Percentiles rank a stretch among this genome's conserved stretches.
Evolutionary conservation across 2,797 vertebrate genomes (phyloP).

Genomic region (Anas bahamensis): DNA sequence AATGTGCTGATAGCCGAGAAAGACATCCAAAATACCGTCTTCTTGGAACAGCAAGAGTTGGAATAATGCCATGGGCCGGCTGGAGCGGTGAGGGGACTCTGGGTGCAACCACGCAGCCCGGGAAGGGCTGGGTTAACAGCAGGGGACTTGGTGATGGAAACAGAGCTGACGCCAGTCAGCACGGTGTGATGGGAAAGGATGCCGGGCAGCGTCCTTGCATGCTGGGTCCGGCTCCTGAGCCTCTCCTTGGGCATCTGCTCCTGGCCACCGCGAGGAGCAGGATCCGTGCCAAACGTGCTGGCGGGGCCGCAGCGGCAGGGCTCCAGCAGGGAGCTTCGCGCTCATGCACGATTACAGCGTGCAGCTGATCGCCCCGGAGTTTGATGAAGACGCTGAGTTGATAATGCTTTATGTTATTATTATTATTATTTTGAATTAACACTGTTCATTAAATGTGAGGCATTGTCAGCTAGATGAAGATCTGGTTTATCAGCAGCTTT

Average conservation of each 20-base stretch:
- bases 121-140: constrained; percentile 46
- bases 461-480: not conserved
- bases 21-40: not conserved
- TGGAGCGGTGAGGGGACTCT: not conserved
- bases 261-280: not conserved
- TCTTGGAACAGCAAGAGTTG: not conserved
- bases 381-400: not conserved
- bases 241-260: not conserved
- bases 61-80: not conserved
- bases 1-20: not conserved
- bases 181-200: not conserved
- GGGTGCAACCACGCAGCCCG: not conserved
- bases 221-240: not conserved
- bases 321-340: not conserved
- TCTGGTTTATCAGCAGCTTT: not conserved
- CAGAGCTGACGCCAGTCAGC: constrained; percentile 9
- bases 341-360: not conserved
- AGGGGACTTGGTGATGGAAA: constrained; percentile 25
- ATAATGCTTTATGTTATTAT: not conserved
- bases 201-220: not conserved
- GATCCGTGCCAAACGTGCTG: not conserved
- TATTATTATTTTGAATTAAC: not conserved
- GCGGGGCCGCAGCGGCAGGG: not conserved
- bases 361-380: not conserved
- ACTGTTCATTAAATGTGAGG: not conserved